Evolutionary conservation across 2,888 invertebrate genomes (phyloP).

Genomic region (Eumerus sabulonum): DNA sequence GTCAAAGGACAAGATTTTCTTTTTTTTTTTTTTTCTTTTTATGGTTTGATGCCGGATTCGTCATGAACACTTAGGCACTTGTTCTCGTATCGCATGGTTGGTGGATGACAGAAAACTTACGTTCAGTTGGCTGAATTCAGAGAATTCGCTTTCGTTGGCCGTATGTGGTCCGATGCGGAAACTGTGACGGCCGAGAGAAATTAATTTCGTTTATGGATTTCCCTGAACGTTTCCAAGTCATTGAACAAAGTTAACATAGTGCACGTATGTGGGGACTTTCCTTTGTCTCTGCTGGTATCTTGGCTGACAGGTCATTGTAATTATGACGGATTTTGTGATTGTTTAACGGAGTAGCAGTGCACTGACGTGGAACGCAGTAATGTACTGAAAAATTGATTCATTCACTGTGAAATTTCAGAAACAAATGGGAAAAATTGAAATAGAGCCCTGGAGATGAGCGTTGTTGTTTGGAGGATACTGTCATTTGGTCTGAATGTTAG

Average conservation of each 20-base stretch:
- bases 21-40: conserved; percentile 18
- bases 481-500: no score
- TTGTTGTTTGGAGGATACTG: no score
- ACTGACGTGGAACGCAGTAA: conserved; percentile 53
- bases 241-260: conserved; percentile 59
- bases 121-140: conserved; percentile 40
- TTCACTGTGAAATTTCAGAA: conserved; percentile 46
- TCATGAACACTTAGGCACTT: conserved; percentile 47
- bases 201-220: conserved; percentile 66
- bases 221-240: conserved; percentile 58
- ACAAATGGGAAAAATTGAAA: conserved; percentile 40
- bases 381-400: conserved; percentile 39
- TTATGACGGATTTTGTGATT: conserved; percentile 50
- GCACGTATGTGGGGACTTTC: conserved; percentile 26
- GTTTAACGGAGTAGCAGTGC: conserved; percentile 21
- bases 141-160: conserved; percentile 50
- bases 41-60: conserved; percentile 39
- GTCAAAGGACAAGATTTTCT: conserved; percentile 64
- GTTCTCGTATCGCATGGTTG: conserved; percentile 3
- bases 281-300: background rate
- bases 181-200: conserved; percentile 59
- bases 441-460: no score
- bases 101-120: conserved; percentile 2
- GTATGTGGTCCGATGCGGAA: conserved; percentile 63
- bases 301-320: conserved; percentile 38